Percentiles rank a stretch among this genome's conserved stretches.
phyloP scores from a whole-genome alignment of 2,888 invertebrate genomes.

The Patella pellucida region DNA sequence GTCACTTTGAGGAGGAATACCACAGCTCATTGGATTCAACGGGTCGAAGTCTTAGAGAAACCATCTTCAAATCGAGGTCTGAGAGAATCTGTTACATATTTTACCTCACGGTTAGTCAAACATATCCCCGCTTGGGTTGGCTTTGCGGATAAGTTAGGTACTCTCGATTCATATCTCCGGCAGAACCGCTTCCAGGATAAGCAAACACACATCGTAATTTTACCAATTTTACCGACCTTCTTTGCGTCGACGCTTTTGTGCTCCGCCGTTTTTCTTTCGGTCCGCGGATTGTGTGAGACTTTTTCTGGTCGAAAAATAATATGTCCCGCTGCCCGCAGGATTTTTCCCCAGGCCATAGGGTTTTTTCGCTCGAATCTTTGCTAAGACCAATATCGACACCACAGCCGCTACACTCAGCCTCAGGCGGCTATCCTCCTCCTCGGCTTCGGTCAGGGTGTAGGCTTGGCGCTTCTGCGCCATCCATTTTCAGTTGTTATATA shows the following conservation, averaged over 20 bases:
- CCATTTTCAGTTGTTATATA: slow-evolving; percentile 77
- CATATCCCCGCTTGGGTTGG: slow-evolving; percentile 70
- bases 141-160: slow-evolving; percentile 63
- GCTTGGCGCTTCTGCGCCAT: slow-evolving; percentile 75
- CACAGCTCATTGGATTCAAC: no score
- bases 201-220: slow-evolving; percentile 59
- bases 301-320: no score
- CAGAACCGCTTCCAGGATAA: slow-evolving; percentile 71
- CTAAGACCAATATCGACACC: slow-evolving; percentile 79
- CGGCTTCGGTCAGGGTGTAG: slow-evolving; percentile 51
- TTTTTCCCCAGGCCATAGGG: no score
- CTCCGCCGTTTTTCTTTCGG: slow-evolving; percentile 69
- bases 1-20: no score
- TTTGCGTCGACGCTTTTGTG: slow-evolving; percentile 58
- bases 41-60: no score
- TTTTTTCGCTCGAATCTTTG: slow-evolving; percentile 78
- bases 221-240: slow-evolving; percentile 34
- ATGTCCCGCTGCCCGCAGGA: no score
- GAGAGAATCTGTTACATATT: no score
- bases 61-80: no score
- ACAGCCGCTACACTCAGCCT: slow-evolving; percentile 73
- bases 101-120: no score
- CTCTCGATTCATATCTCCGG: slow-evolving; percentile 70
- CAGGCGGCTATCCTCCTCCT: slow-evolving; percentile 76
- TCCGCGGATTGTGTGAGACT: slow-evolving; percentile 8